These are phyloP conservation scores for Tragelaphus buxtoni DNA, from an alignment of 2,113 vertebrate genomes.

Conservation along the genomic window DNA sequence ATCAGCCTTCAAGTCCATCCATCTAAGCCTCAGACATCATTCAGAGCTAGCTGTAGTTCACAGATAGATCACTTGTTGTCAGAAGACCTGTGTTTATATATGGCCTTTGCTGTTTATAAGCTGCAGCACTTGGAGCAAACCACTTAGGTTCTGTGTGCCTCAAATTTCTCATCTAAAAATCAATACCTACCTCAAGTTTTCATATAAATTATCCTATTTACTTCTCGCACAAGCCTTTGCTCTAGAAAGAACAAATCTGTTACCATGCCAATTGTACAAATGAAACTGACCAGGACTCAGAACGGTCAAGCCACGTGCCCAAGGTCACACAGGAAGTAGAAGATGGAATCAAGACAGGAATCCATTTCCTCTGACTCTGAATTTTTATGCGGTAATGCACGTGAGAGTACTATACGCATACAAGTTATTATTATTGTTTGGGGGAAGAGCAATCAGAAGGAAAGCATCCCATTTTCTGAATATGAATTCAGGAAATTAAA, in stretches of 20 bases:
- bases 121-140: not conserved
- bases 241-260: not conserved
- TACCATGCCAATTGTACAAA: not conserved
- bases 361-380: not conserved
- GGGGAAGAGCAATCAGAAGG: conserved; percentile 2
- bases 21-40: not conserved
- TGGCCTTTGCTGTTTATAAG: not conserved
- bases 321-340: not conserved
- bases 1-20: not conserved
- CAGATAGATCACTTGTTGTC: not conserved
- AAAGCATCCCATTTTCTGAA: conserved; percentile 22
- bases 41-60: not conserved
- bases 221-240: not conserved
- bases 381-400: not conserved
- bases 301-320: not conserved
- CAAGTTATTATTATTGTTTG: not conserved
- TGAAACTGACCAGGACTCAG: not conserved
- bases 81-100: not conserved
- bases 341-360: not conserved
- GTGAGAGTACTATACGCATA: not conserved
- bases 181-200: conserved; percentile 57
- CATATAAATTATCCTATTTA: conserved; percentile 51
- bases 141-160: conserved; percentile 15
- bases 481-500: conserved; percentile 44
- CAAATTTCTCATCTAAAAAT: conserved; percentile 63